A percentile compares a stretch with the other conserved stretches of the same genome.
These are phyloP conservation scores for Aphis gossypii DNA, from an alignment of 1,140 invertebrate genomes.

Conservation along the genomic window DNA sequence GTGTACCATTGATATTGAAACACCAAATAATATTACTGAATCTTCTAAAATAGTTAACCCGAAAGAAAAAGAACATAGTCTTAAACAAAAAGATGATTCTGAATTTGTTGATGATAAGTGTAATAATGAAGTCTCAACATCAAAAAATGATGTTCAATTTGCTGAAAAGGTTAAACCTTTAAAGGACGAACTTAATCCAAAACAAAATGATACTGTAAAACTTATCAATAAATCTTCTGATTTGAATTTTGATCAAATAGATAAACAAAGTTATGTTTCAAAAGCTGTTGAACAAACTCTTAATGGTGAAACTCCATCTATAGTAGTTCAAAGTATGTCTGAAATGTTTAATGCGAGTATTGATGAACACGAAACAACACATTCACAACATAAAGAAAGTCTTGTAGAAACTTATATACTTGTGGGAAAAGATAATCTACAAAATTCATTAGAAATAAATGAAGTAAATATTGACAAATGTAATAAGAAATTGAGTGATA, in stretches of 20 bases:
- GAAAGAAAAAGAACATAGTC: not conserved
- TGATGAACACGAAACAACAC: not conserved
- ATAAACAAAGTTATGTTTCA: not conserved
- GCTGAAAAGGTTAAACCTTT: too few relatives aligned
- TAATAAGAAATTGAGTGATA: not conserved
- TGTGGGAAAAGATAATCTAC: not conserved
- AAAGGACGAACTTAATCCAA: too few relatives aligned
- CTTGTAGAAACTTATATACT: not conserved
- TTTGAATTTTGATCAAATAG: not conserved
- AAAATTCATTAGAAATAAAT: not conserved
- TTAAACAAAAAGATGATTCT: not conserved
- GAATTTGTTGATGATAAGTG: not conserved
- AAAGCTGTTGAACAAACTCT: not conserved
- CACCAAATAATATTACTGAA: not conserved
- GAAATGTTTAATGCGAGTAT: constrained; percentile 9
- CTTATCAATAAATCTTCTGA: not conserved
- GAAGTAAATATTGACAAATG: not conserved
- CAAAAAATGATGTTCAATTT: not conserved
- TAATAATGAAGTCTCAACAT: not conserved
- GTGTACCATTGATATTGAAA: not conserved
- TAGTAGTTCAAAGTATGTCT: not conserved
- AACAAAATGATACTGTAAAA: not conserved
- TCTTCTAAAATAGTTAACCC: not conserved
- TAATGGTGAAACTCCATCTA: constrained; percentile 11
- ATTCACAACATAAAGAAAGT: not conserved